These are phyloP conservation scores for Salminus brasiliensis DNA, from an alignment of 2,113 vertebrate genomes.

Conservation along the genomic window DNA sequence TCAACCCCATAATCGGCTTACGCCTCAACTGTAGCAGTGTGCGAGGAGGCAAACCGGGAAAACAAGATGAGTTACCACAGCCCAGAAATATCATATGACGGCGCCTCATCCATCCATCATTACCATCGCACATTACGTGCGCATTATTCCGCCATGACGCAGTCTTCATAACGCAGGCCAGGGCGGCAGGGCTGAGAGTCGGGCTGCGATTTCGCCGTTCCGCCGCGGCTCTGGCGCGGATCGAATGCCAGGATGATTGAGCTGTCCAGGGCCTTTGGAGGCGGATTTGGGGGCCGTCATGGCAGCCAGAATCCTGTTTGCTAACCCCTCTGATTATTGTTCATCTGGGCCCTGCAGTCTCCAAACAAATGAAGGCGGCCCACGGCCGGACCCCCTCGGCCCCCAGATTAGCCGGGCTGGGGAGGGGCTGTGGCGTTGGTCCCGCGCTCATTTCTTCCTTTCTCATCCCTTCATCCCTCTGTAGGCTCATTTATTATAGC, in stretches of 20 bases:
- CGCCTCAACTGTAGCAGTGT: neutral
- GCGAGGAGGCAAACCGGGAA: neutral
- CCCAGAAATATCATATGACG: conserved; percentile 24
- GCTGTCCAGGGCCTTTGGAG: conserved; percentile 66
- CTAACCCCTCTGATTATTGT: conserved; percentile 76
- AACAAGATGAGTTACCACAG: neutral
- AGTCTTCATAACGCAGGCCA: conserved; percentile 17
- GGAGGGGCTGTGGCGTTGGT: neutral
- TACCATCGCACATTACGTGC: neutral
- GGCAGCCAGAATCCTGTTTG: conserved; percentile 75
- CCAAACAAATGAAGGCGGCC: conserved; percentile 65
- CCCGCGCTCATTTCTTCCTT: conserved; percentile 21
- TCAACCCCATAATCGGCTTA: neutral
- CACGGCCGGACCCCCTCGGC: conserved; percentile 49
- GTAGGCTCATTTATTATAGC: conserved; percentile 38
- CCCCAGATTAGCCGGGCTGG: neutral
- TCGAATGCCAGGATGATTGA: conserved; percentile 58
- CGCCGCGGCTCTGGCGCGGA: conserved; percentile 46
- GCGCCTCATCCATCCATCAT: conserved; percentile 27
- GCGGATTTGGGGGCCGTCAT: conserved; percentile 63
- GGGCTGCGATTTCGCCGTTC: conserved; percentile 6
- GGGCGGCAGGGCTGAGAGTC: conserved; percentile 7
- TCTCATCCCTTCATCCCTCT: conserved; percentile 25
- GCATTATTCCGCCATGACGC: neutral
- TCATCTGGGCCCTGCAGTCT: conserved; percentile 71